phyloP scores from a whole-genome alignment of 2,888 invertebrate species.

The Sycophila texana region DNA sequence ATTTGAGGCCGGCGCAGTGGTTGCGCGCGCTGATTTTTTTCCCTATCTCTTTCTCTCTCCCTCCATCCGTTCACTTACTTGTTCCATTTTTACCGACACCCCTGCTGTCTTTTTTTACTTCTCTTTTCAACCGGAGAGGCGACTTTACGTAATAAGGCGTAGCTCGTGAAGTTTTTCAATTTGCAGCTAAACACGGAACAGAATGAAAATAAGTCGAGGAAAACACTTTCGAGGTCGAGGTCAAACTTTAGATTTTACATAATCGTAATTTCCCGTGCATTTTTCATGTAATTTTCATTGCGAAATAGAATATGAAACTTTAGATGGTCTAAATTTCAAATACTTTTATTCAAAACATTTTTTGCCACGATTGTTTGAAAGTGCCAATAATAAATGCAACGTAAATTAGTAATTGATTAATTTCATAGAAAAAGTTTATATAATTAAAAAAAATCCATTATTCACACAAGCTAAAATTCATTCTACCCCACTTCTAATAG shows the following conservation, averaged over 20 bases:
- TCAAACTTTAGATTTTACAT: neutral
- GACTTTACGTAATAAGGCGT: neutral
- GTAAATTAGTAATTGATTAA: neutral
- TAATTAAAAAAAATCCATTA: neutral
- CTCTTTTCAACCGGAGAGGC: neutral
- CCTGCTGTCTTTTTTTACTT: neutral
- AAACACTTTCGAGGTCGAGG: neutral
- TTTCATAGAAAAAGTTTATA: neutral
- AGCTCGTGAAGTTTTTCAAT: neutral
- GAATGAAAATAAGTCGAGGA: neutral
- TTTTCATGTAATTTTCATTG: neutral
- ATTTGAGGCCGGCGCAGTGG: slow-evolving; percentile 69
- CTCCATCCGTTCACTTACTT: neutral
- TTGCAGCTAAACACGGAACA: too few relatives aligned
- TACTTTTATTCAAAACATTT: too few relatives aligned
- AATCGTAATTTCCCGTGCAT: neutral
- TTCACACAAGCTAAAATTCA: neutral
- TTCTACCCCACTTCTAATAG: slow-evolving; percentile 13
- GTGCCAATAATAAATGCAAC: neutral
- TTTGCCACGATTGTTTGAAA: too few relatives aligned
- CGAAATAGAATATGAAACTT: too few relatives aligned
- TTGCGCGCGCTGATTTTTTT: slow-evolving; percentile 46
- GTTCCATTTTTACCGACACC: neutral
- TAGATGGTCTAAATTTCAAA: too few relatives aligned
- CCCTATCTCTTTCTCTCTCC: neutral